These are phyloP conservation scores for Psittacula echo DNA, from an alignment of 2,797 vertebrate species.

Conservation along the genomic window DNA sequence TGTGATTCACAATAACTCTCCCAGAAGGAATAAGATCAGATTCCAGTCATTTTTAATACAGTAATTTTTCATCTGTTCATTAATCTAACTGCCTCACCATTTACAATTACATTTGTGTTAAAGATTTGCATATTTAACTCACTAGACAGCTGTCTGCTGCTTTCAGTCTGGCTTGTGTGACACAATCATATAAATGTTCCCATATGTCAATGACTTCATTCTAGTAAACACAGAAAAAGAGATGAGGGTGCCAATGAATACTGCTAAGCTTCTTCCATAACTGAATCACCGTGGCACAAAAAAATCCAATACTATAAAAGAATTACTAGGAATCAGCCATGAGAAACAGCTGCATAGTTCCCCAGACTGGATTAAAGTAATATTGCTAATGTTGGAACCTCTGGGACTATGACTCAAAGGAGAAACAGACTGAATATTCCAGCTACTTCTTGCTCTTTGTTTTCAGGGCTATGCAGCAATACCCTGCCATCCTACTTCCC, in stretches of 20 bases:
- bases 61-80: not conserved
- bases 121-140: conserved; percentile 24
- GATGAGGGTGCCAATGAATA: conserved; percentile 40
- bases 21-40: conserved; percentile 18
- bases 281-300: conserved; percentile 36
- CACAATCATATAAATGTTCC: conserved; percentile 53
- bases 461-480: conserved; percentile 7
- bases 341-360: conserved; percentile 37
- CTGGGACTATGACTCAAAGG: conserved; percentile 32
- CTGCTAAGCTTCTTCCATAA: conserved; percentile 54
- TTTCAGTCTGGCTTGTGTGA: conserved; percentile 48
- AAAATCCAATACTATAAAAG: conserved; percentile 40
- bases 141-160: conserved; percentile 12
- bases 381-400: not conserved
- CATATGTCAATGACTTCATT: conserved; percentile 73
- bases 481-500: not conserved
- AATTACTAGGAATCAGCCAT: conserved; percentile 40
- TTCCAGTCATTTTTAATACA: not conserved
- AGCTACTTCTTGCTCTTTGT: not conserved
- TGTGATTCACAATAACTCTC: not conserved
- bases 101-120: not conserved
- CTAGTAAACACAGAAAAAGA: conserved; percentile 55
- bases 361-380: not conserved
- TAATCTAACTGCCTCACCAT: not conserved
- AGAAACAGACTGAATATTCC: not conserved